Percentiles rank a stretch among this genome's conserved stretches.
Conservation (phyloP, 2,113 vertebrate species). For the Rhegmatorhina hoffmannsi region DNA sequence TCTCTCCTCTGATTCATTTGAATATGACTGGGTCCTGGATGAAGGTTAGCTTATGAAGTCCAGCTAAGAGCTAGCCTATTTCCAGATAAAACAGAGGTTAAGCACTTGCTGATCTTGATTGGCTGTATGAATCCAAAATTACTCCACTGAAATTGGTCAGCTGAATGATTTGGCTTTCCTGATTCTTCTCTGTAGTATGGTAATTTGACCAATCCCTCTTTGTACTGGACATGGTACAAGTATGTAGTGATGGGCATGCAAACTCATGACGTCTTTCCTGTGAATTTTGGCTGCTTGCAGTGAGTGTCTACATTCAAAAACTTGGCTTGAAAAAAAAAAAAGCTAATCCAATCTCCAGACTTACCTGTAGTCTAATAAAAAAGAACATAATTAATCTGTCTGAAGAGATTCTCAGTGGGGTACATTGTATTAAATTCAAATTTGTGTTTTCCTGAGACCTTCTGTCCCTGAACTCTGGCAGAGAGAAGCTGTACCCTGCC, state of each 20-base stretch:
- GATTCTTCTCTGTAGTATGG: not conserved
- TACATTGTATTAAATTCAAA: not conserved
- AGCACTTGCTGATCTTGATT: not conserved
- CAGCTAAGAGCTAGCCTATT: not conserved
- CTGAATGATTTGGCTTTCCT: not conserved
- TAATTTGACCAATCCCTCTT: not conserved
- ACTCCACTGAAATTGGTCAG: not conserved
- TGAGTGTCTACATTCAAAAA: not conserved
- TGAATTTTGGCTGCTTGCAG: conserved; percentile 24
- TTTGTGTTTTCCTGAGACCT: not conserved
- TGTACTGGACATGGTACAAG: not conserved
- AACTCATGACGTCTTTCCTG: conserved; percentile 40
- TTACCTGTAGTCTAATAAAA: conserved; percentile 35
- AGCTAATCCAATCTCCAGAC: conserved; percentile 46
- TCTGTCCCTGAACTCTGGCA: not conserved
- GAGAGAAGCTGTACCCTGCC: not conserved
- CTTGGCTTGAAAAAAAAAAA: not conserved
- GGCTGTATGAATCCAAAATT: not conserved
- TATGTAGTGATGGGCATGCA: not conserved
- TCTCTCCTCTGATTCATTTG: not conserved
- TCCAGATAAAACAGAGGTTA: conserved; percentile 29
- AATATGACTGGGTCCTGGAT: not conserved
- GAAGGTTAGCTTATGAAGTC: not conserved
- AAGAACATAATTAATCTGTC: not conserved
- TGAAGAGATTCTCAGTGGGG: not conserved